Evolutionary conservation across 2,113 vertebrate species (phyloP).

Genomic region (Hemiprocne comata): DNA sequence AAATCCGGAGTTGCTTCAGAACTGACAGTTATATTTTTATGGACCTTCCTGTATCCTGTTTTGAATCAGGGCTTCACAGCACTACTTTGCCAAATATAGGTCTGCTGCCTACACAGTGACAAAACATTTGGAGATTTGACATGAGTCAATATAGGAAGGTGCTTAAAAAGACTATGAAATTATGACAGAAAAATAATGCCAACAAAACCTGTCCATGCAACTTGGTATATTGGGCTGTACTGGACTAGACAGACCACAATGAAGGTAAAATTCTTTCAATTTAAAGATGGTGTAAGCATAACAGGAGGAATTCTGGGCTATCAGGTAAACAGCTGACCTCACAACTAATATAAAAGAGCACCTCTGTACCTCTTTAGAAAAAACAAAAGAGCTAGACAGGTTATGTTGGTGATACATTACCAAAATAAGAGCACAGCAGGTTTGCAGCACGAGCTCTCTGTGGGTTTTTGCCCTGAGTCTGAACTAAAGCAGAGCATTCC

Average conservation of each 20-base stretch:
- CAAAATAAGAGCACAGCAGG: not conserved
- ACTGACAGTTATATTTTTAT: not conserved
- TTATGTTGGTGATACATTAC: not conserved
- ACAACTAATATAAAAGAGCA: not conserved
- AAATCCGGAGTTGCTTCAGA: not conserved
- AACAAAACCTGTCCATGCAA: not conserved
- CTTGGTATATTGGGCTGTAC: not conserved
- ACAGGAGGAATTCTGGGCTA: not conserved
- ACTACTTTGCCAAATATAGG: slow-evolving; percentile 21
- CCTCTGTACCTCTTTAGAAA: not conserved
- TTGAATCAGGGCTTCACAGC: slow-evolving; percentile 32
- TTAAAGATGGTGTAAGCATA: not conserved
- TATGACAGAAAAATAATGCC: not conserved
- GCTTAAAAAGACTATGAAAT: not conserved
- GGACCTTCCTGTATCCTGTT: not conserved
- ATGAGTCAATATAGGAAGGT: not conserved
- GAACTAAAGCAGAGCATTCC: not conserved
- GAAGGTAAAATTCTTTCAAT: not conserved
- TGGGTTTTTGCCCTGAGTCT: not conserved
- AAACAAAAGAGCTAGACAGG: not conserved
- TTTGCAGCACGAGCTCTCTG: not conserved
- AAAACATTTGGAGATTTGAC: slow-evolving; percentile 34
- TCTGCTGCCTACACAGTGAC: slow-evolving; percentile 4
- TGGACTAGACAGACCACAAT: not conserved
- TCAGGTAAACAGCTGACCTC: not conserved